Conservation (phyloP, 2,113 vertebrate genomes). For the Prolemur simus region DNA sequence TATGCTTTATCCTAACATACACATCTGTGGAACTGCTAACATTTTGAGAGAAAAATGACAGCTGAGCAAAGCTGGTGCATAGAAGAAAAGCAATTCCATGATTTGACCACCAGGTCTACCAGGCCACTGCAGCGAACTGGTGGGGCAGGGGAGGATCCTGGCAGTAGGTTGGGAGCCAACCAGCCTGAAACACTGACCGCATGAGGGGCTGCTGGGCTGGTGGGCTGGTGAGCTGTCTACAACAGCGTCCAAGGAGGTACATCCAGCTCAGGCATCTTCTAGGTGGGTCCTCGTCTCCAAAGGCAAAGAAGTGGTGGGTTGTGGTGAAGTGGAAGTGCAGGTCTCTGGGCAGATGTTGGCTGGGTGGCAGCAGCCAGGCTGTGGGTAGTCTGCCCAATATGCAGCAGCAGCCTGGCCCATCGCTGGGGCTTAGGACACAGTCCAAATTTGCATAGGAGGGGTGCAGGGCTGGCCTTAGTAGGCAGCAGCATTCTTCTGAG, state of each 20-base stretch:
- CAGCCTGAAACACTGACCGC: not conserved
- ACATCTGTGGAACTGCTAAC: slow-evolving; percentile 26
- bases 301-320: not conserved
- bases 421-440: slow-evolving; percentile 11
- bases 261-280: not conserved
- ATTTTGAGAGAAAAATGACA: slow-evolving; percentile 47
- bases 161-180: not conserved
- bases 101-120: slow-evolving; percentile 5
- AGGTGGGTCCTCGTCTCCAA: slow-evolving; percentile 20
- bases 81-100: slow-evolving; percentile 28
- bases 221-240: slow-evolving; percentile 26
- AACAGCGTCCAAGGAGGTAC: slow-evolving; percentile 16
- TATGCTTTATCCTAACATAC: slow-evolving; percentile 47
- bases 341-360: slow-evolving; percentile 9
- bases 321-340: not conserved
- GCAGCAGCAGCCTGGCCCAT: not conserved
- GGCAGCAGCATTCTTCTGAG: not conserved
- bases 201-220: not conserved
- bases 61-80: slow-evolving; percentile 9
- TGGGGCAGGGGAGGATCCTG: not conserved
- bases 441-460: not conserved
- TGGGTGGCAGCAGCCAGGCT: not conserved
- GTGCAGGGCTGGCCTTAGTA: not conserved
- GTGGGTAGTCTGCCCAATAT: not conserved
- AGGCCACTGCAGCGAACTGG: not conserved